phyloP scores from a whole-genome alignment of 2,888 invertebrate genomes.

The Brassicogethes aeneus region DNA sequence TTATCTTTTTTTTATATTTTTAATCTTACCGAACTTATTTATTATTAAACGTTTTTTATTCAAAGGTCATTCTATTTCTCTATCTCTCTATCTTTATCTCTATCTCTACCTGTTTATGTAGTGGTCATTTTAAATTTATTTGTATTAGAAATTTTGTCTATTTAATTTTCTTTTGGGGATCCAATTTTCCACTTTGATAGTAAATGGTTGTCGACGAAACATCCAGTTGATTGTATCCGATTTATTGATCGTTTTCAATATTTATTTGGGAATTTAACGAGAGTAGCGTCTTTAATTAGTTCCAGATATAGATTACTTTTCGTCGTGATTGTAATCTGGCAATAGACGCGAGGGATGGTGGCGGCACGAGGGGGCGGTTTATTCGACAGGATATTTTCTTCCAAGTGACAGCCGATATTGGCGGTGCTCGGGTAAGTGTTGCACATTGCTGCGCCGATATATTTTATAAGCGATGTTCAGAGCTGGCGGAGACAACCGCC shows the following conservation, averaged over 20 bases:
- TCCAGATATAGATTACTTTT: conserved; percentile 3
- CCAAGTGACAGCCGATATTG: conserved; percentile 22
- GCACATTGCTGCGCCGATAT: conserved; percentile 26
- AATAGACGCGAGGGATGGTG: neutral
- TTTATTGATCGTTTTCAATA: neutral
- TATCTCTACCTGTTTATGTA: no score
- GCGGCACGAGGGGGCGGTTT: neutral
- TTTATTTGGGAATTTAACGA: conserved; percentile 1
- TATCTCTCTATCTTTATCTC: no score
- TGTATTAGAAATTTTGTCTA: no score
- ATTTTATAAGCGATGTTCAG: conserved; percentile 32
- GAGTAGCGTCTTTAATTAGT: conserved; percentile 2
- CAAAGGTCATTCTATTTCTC: no score
- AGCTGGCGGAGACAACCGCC: conserved; percentile 36
- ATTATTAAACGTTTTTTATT: no score
- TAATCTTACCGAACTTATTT: no score
- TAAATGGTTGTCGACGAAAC: no score
- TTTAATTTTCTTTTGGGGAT: no score
- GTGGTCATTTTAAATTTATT: no score
- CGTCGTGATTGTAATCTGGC: conserved; percentile 1
- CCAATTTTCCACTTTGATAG: no score
- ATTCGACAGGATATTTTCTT: conserved; percentile 5
- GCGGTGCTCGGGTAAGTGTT: conserved; percentile 22
- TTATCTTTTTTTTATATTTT: no score
- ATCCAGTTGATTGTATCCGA: no score